Evolutionary conservation across 2,888 invertebrate genomes (phyloP).

Genomic region (Catocala sponsa): DNA sequence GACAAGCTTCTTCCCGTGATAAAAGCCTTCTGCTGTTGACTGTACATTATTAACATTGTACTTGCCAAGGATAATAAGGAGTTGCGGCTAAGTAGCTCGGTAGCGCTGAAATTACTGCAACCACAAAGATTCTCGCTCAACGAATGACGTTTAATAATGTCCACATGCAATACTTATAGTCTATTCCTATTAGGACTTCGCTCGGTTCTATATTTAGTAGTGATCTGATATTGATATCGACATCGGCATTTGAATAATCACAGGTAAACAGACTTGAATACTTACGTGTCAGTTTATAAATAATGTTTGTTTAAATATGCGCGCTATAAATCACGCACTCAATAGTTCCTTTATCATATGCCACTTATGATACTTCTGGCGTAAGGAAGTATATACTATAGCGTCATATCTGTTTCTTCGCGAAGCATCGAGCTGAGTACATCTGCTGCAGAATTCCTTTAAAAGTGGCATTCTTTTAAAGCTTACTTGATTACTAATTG

Average conservation of each 20-base stretch:
- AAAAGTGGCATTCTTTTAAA: too few relatives aligned
- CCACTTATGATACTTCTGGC: background rate
- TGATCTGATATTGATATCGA: constrained; percentile 41
- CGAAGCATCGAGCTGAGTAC: too few relatives aligned
- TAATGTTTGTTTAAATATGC: constrained; percentile 22
- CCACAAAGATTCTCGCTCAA: background rate
- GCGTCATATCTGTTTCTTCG: background rate
- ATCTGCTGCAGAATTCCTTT: too few relatives aligned
- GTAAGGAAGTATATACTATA: background rate
- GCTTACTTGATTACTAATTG: too few relatives aligned
- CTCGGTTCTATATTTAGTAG: constrained; percentile 36
- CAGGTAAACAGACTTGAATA: constrained; percentile 45
- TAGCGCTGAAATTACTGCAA: background rate
- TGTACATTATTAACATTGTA: constrained; percentile 9
- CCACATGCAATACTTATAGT: background rate
- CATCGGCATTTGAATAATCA: constrained; percentile 30
- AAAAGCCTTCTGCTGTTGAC: constrained; percentile 4
- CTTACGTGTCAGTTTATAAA: constrained; percentile 30
- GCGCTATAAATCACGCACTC: constrained; percentile 11
- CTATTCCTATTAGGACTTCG: background rate
- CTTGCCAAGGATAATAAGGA: constrained; percentile 4
- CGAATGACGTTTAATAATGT: background rate
- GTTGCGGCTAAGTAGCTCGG: background rate
- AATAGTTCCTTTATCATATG: constrained; percentile 3
- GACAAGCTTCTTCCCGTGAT: constrained; percentile 1